These are phyloP conservation scores for Dryobates pubescens DNA, from an alignment of 2,797 vertebrate species.

Conservation along the genomic window DNA sequence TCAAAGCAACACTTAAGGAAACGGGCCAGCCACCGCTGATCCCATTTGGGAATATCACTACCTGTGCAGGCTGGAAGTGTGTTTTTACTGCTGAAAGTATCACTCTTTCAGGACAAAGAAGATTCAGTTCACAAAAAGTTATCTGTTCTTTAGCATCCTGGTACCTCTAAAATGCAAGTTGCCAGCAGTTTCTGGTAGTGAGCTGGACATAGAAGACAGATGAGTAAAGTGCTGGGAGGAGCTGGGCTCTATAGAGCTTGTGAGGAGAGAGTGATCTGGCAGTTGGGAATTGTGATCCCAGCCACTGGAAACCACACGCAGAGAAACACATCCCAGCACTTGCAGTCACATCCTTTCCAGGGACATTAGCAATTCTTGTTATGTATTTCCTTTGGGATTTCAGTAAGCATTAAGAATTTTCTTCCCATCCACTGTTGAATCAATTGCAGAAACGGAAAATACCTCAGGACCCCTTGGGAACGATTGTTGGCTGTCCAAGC, in stretches of 20 bases:
- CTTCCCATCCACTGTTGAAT: neutral
- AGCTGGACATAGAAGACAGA: neutral
- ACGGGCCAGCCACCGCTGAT: neutral
- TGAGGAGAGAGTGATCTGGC: neutral
- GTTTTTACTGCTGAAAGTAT: neutral
- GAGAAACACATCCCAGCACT: neutral
- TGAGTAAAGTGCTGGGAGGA: neutral
- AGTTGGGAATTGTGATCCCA: neutral
- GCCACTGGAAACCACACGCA: neutral
- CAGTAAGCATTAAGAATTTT: neutral
- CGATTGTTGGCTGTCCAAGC: neutral
- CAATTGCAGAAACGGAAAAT: neutral
- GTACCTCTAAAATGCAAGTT: neutral
- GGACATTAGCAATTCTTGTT: neutral
- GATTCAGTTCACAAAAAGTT: neutral
- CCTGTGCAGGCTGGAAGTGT: rapidly evolving
- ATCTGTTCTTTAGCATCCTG: neutral
- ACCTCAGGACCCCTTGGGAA: neutral
- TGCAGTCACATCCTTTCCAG: neutral
- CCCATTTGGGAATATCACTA: neutral
- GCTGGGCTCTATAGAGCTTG: rapidly evolving
- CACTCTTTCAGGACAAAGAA: neutral
- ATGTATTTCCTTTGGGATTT: neutral
- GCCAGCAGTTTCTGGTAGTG: neutral
- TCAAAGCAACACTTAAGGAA: neutral